Evolutionary conservation across 2,888 invertebrate genomes (phyloP).

Genomic region (Seira sanloemensis): DNA sequence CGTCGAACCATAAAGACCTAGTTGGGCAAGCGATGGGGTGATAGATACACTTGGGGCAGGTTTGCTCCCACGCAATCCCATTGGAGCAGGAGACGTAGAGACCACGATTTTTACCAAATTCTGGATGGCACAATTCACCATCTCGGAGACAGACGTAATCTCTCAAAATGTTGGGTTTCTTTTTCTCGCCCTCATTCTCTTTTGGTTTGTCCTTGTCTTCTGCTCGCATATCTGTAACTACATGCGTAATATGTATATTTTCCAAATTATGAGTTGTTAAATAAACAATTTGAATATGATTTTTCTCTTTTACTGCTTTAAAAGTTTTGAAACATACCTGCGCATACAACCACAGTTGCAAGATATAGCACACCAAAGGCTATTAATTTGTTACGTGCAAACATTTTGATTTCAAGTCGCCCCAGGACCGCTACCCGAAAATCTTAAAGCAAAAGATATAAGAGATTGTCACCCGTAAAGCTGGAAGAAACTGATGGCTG

Average conservation of each 20-base stretch:
- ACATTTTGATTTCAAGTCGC: not conserved
- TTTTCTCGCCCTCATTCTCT: slow-evolving; percentile 19
- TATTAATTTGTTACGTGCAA: not conserved
- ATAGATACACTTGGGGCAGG: slow-evolving; percentile 36
- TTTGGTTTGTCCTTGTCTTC: slow-evolving; percentile 18
- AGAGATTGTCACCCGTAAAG: not conserved
- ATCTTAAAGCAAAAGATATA: not conserved
- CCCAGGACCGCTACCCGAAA: not conserved
- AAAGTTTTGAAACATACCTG: not conserved
- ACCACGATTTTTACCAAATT: slow-evolving; percentile 37
- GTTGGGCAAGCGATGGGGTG: slow-evolving; percentile 46
- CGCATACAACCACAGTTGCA: not conserved
- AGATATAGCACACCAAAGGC: not conserved
- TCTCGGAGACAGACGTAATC: slow-evolving; percentile 57
- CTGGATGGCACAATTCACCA: slow-evolving; percentile 57
- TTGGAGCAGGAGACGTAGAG: slow-evolving; percentile 51
- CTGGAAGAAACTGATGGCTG: not conserved
- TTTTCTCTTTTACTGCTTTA: no score
- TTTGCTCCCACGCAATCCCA: slow-evolving; percentile 54
- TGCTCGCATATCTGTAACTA: slow-evolving; percentile 20
- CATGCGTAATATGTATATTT: no score
- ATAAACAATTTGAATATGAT: not conserved
- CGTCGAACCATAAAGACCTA: slow-evolving; percentile 53
- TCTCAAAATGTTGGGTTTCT: slow-evolving; percentile 44
- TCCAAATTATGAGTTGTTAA: no score